A percentile compares a stretch with the other conserved stretches of the same genome.
These are phyloP conservation scores for Leucophenga montana DNA, from an alignment of 2,888 invertebrate species.

Conservation along the genomic window DNA sequence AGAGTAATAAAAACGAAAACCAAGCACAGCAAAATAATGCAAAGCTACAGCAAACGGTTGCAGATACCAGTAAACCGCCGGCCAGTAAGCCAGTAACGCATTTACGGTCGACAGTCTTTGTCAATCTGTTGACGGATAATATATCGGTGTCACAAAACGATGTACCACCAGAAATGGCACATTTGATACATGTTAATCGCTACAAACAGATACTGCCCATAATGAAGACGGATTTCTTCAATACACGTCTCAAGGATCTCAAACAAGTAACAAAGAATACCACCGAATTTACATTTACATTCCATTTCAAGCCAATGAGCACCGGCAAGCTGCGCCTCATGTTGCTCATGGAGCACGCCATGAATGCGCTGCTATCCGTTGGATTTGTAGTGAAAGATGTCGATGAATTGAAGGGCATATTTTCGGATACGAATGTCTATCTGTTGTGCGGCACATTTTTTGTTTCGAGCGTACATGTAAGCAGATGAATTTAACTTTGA, in stretches of 20 bases:
- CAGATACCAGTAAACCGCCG: background rate
- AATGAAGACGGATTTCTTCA: conserved; percentile 86
- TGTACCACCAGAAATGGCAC: conserved; percentile 81
- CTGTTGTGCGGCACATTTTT: conserved; percentile 91
- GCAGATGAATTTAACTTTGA: conserved; percentile 66
- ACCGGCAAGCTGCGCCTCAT: conserved; percentile 86
- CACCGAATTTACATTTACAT: conserved; percentile 78
- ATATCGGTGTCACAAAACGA: conserved; percentile 79
- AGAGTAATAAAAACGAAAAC: conserved; percentile 12
- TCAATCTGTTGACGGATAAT: conserved; percentile 85
- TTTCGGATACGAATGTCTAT: conserved; percentile 95
- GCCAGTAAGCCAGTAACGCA: conserved; percentile 80
- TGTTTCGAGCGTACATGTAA: conserved; percentile 94
- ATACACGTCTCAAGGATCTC: conserved; percentile 84
- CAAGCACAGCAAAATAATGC: background rate
- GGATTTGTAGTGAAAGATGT: conserved; percentile 92
- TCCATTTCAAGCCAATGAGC: conserved; percentile 83
- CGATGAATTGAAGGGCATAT: conserved; percentile 96
- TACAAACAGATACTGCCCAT: conserved; percentile 85
- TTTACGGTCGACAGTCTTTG: conserved; percentile 80
- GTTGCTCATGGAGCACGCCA: conserved; percentile 83
- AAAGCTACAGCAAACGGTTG: background rate
- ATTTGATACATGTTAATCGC: conserved; percentile 77
- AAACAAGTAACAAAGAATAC: conserved; percentile 78
- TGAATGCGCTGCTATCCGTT: conserved; percentile 78